Evolutionary conservation across 2,797 vertebrate genomes (phyloP).

Genomic region (Zenarchopterus dispar): DNA sequence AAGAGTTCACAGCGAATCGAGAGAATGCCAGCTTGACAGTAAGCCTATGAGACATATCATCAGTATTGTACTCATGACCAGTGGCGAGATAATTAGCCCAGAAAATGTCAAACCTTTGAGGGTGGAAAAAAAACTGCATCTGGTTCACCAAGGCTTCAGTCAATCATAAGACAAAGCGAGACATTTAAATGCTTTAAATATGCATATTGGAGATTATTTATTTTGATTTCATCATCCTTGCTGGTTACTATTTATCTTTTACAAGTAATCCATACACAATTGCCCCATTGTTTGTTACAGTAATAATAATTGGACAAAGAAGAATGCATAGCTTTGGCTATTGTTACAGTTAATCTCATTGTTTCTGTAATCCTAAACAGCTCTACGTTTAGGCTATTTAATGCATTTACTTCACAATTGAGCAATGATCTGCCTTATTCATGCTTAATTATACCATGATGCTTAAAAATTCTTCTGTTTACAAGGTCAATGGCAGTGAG

Average conservation of each 20-base stretch:
- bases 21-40: slow-evolving; percentile 66
- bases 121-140: slow-evolving; percentile 50
- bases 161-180: slow-evolving; percentile 54
- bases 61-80: slow-evolving; percentile 72
- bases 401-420: slow-evolving; percentile 62
- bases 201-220: slow-evolving; percentile 10
- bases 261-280: slow-evolving; percentile 59
- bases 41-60: slow-evolving; percentile 59
- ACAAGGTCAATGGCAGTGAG: slow-evolving; percentile 42
- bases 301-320: slow-evolving; percentile 40
- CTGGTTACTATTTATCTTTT: slow-evolving; percentile 40
- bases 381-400: slow-evolving; percentile 62
- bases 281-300: slow-evolving; percentile 50
- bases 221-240: slow-evolving; percentile 15
- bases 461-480: slow-evolving; percentile 58
- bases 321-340: slow-evolving; percentile 52
- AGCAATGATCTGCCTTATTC: slow-evolving; percentile 50
- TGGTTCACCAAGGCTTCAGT: slow-evolving; percentile 52
- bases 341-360: slow-evolving; percentile 70
- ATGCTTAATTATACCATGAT: slow-evolving; percentile 61
- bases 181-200: slow-evolving; percentile 31
- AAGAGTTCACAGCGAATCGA: slow-evolving; percentile 56
- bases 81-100: slow-evolving; percentile 71
- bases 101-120: slow-evolving; percentile 71
- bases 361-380: slow-evolving; percentile 70